A percentile compares a stretch with the other conserved stretches of the same genome.
phyloP scores from a whole-genome alignment of 1,140 invertebrate species.

The fruit fly (Drosophila melanogaster) region DNA sequence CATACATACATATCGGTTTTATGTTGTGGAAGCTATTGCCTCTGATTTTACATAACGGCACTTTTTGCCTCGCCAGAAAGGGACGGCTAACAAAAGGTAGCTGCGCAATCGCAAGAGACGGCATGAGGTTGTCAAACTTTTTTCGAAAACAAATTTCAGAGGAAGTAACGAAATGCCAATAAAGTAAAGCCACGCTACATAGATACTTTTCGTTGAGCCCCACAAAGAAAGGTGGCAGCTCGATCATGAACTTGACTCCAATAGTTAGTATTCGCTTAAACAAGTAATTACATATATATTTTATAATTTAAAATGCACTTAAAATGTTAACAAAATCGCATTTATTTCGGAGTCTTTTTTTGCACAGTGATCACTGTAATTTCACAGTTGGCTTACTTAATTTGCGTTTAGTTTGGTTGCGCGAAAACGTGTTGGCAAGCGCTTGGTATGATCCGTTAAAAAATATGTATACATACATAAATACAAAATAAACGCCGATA shows the following conservation, averaged over 20 bases:
- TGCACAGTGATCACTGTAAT: constrained; percentile 4
- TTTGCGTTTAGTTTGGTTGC: constrained; percentile 16
- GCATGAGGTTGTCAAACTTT: constrained; percentile 15
- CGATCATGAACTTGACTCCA: background rate
- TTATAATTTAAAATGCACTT: too few species aligned
- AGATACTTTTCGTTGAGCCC: background rate
- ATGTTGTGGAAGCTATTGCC: constrained; percentile 11
- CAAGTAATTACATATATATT: background rate
- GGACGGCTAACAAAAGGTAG: constrained; percentile 21
- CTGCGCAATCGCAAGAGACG: constrained; percentile 43
- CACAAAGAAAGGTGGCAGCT: background rate
- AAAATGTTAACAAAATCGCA: too few species aligned
- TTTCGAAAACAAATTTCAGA: constrained; percentile 7
- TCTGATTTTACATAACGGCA: constrained; percentile 40
- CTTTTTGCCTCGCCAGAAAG: constrained; percentile 16
- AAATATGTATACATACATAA: background rate
- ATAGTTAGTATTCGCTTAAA: background rate
- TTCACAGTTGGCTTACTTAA: constrained; percentile 16
- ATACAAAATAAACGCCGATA: constrained; percentile 9
- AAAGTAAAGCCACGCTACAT: background rate
- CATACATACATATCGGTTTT: background rate
- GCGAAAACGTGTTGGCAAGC: constrained; percentile 16
- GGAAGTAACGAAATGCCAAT: constrained; percentile 1
- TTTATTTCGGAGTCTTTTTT: background rate
- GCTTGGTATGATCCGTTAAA: constrained; percentile 25